Evolutionary conservation across 2,888 invertebrate species (phyloP), one percentile per base, ranked within the genome.

Genomic region (Schizaphis graminum): DNA sequence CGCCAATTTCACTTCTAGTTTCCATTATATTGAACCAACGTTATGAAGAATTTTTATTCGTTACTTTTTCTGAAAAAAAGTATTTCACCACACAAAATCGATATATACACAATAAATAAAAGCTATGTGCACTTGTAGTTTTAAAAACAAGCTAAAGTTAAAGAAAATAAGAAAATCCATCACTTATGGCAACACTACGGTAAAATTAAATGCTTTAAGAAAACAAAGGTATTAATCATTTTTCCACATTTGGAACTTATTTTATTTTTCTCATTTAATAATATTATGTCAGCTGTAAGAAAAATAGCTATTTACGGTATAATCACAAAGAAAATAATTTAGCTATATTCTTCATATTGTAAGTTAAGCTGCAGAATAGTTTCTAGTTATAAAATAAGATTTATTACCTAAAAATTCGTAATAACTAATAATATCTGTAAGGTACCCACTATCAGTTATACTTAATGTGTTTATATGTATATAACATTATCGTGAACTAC

Each of bases 211-310:
- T 67, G 53, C 28, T 53, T 26, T 24, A 44, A 85, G 85, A 85
- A 85, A 85, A 91, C 56, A 91, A 56, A 85, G 84, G 35, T 91
- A 91, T 91, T 84, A 84, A 91, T 91, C 91, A 91, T 91, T 91
- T 56, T 91, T 91, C 21, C 5, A 84, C 21, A 56, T n/a, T 91
- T 44, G 28, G 5, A 84, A 84, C 53, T 67, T 28, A 44, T 91
- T 91, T 44, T n/a, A 28, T 44, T 56, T 53, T 57, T 41, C 41
- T 3, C 26, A 7, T 77, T 91, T 84, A 77, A 26, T 77, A 53
- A 49, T 47, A 77, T 91, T 47, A 47, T 44, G 77, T 91, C 41
- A 84, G 26, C 4, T 10, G 8, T 24, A 21, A 91, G 53, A 91
- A n/a, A 91, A 49, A 84, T 56, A 85, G 53, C 35, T 77, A n/a